phyloP scores from a whole-genome alignment of 1,140 invertebrate species.

The Chymomyza costata region DNA sequence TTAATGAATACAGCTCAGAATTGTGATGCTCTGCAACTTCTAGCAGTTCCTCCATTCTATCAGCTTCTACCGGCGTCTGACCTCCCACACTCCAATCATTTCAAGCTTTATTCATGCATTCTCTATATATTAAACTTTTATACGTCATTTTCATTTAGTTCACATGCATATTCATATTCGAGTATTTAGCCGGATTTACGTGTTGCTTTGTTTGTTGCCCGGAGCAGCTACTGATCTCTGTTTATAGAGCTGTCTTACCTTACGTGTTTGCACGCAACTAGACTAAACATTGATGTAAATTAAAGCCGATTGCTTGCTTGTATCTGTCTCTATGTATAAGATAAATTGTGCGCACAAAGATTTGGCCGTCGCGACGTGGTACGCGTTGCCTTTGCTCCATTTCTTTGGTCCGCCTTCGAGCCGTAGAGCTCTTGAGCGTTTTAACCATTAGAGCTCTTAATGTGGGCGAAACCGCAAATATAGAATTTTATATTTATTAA shows the following conservation, averaged over 20 bases:
- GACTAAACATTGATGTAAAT: constrained; percentile 1
- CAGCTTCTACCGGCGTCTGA: no score
- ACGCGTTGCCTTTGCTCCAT: constrained; percentile 25
- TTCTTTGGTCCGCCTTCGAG: constrained; percentile 34
- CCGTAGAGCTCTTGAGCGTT: constrained; percentile 18
- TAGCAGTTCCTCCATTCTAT: no score
- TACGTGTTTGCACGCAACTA: constrained; percentile 1
- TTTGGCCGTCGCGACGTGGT: background rate
- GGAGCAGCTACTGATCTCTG: constrained; percentile 14
- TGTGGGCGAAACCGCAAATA: constrained; percentile 42
- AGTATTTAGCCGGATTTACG: constrained; percentile 2
- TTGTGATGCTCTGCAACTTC: no score
- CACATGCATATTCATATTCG: constrained; percentile 1
- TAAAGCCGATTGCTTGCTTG: background rate
- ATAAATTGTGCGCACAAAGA: no score
- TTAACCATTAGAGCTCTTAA: constrained; percentile 45
- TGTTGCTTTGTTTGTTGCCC: no score
- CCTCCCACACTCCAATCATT: constrained; percentile 9
- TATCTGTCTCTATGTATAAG: constrained; percentile 7
- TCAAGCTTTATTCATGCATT: constrained; percentile 4
- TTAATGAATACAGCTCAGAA: no score
- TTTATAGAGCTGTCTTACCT: constrained; percentile 15
- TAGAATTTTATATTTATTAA: constrained; percentile 46
- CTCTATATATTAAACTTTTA: no score
- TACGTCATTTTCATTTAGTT: constrained; percentile 3